Evolutionary conservation across 2,888 invertebrate genomes (phyloP).

Genomic region (Ophraella communa): DNA sequence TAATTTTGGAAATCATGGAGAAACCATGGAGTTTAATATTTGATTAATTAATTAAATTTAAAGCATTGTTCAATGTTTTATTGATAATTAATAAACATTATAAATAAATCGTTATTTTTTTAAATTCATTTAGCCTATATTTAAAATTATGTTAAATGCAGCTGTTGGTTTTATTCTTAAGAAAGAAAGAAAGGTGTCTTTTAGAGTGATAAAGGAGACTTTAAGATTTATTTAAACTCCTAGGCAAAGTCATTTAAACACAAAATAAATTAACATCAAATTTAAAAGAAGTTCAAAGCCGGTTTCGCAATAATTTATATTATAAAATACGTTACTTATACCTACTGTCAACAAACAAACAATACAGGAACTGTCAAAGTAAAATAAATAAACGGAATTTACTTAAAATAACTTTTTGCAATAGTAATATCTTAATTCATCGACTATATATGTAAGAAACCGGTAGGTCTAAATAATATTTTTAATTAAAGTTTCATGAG

Average conservation of each 20-base stretch:
- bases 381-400: neutral
- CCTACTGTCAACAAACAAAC: slow-evolving; percentile 34
- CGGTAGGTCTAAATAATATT: slow-evolving; percentile 23
- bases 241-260: neutral
- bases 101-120: no score
- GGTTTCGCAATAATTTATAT: slow-evolving; percentile 28
- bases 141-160: no score
- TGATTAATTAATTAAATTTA: no score
- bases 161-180: no score
- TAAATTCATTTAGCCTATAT: no score
- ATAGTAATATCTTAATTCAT: slow-evolving; percentile 11
- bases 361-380: slow-evolving; percentile 5
- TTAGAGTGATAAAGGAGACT: no score
- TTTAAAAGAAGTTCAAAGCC: slow-evolving; percentile 23
- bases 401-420: slow-evolving; percentile 15
- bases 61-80: no score
- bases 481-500: slow-evolving; percentile 42
- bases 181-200: no score
- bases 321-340: slow-evolving; percentile 1
- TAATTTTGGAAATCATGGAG: no score
- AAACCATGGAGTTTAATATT: no score
- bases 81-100: no score
- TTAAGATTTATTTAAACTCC: neutral
- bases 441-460: slow-evolving; percentile 14
- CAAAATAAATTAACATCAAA: neutral